A percentile compares a stretch with the other conserved stretches of the same genome.
Evolutionary conservation across 2,797 vertebrate species (phyloP).

Genomic region (Hyperoplus lanceolatus): DNA sequence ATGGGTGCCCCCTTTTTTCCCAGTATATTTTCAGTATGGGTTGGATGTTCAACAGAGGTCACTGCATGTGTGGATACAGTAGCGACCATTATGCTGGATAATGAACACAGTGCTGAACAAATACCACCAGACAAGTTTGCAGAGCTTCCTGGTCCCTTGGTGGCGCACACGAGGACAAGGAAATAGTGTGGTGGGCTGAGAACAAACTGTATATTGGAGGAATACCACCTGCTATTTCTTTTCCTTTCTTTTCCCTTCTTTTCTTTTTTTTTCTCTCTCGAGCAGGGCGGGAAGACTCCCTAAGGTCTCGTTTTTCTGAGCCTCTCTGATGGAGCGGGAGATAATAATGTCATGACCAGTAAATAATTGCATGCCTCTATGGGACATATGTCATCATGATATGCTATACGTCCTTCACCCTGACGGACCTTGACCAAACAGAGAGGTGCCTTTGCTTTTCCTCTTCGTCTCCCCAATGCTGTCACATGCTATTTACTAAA

Average conservation of each 20-base stretch:
- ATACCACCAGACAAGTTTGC: conserved; percentile 73
- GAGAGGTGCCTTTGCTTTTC: conserved; percentile 68
- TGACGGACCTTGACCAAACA: conserved; percentile 84
- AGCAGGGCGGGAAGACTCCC: conserved; percentile 83
- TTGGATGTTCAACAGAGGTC: conserved; percentile 78
- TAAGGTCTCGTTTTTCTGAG: conserved; percentile 85
- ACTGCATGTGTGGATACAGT: conserved; percentile 74
- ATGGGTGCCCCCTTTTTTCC: conserved; percentile 57
- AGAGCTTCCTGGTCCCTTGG: conserved; percentile 77
- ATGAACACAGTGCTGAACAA: conserved; percentile 78
- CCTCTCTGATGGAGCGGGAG: conserved; percentile 88
- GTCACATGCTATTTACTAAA: conserved; percentile 68
- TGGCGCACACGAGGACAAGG: conserved; percentile 84
- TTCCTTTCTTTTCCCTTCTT: conserved; percentile 54
- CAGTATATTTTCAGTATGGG: conserved; percentile 73
- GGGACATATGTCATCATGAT: conserved; percentile 89
- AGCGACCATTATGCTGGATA: conserved; percentile 72
- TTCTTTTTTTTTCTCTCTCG: conserved; percentile 66
- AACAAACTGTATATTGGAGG: conserved; percentile 76
- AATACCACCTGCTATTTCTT: conserved; percentile 88
- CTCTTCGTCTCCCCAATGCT: conserved; percentile 34
- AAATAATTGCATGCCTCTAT: conserved; percentile 90
- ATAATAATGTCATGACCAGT: conserved; percentile 92
- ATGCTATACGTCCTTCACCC: conserved; percentile 86
- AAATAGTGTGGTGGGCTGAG: conserved; percentile 68